phyloP scores from a whole-genome alignment of 2,797 vertebrate genomes.

The Aphelocoma californica region DNA sequence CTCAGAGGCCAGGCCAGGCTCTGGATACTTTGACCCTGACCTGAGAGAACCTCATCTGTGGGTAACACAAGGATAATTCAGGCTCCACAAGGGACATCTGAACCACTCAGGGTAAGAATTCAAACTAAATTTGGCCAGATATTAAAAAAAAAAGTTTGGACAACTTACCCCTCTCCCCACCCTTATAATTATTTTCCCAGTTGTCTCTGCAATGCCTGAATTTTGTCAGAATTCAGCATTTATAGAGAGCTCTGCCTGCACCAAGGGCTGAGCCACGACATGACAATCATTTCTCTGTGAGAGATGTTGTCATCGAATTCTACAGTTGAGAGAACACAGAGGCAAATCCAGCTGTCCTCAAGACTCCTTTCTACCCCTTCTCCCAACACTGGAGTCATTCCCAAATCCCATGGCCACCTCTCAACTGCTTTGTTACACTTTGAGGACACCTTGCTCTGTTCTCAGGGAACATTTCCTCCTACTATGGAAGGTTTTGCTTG shows the following conservation, averaged over 20 bases:
- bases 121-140: slow-evolving; percentile 15
- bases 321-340: not conserved
- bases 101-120: not conserved
- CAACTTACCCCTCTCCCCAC: not conserved
- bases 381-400: rapidly evolving
- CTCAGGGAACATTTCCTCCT: not conserved
- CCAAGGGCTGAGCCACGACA: not conserved
- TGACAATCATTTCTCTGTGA: not conserved
- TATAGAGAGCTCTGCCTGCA: not conserved
- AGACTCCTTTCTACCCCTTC: not conserved
- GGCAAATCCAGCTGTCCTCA: not conserved
- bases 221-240: not conserved
- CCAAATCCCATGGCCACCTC: not conserved
- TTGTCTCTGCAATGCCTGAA: not conserved
- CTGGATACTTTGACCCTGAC: not conserved
- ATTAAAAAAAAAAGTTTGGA: slow-evolving; percentile 2
- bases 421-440: not conserved
- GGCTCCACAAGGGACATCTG: not conserved
- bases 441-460: not conserved
- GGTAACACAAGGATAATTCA: slow-evolving; percentile 20
- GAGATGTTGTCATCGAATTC: not conserved
- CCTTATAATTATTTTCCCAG: slow-evolving; percentile 43
- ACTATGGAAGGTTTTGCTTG: not conserved
- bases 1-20: not conserved
- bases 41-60: slow-evolving; percentile 39